phyloP scores from a whole-genome alignment of 2,797 vertebrate genomes.

The Galago senegalensis region DNA sequence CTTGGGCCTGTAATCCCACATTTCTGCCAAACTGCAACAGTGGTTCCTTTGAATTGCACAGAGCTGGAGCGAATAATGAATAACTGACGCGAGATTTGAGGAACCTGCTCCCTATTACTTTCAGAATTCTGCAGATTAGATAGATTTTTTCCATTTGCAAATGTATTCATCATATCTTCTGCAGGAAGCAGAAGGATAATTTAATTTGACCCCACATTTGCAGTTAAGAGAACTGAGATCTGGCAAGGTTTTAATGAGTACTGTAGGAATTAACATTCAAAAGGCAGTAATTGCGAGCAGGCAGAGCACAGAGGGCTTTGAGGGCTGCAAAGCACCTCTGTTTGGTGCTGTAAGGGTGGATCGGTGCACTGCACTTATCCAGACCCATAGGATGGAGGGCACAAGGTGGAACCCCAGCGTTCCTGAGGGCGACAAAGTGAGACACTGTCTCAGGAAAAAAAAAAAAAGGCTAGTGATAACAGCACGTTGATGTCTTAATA shows the following conservation, averaged over 20 bases:
- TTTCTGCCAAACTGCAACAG: accelerated
- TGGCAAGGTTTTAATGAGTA: neutral
- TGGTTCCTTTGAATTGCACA: neutral
- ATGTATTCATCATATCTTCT: neutral
- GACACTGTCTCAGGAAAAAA: no score
- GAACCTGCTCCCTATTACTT: neutral
- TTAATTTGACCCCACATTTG: neutral
- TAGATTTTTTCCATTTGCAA: neutral
- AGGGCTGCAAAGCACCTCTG: accelerated
- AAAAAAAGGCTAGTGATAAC: neutral
- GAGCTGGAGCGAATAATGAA: neutral
- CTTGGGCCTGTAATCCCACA: no score
- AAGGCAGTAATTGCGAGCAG: accelerated
- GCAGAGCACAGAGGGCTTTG: accelerated
- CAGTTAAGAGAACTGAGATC: neutral
- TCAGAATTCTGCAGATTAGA: neutral
- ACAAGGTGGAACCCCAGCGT: no score
- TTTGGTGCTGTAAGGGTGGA: accelerated
- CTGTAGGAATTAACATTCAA: neutral
- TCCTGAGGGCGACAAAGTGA: no score
- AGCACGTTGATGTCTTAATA: accelerated
- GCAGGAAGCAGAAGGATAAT: neutral
- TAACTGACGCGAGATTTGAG: neutral
- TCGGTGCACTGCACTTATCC: accelerated
- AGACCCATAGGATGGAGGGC: accelerated